A percentile compares a stretch with the other conserved stretches of the same genome.
Conservation (phyloP, 2,113 vertebrate species). For the Bostrychus sinensis region DNA sequence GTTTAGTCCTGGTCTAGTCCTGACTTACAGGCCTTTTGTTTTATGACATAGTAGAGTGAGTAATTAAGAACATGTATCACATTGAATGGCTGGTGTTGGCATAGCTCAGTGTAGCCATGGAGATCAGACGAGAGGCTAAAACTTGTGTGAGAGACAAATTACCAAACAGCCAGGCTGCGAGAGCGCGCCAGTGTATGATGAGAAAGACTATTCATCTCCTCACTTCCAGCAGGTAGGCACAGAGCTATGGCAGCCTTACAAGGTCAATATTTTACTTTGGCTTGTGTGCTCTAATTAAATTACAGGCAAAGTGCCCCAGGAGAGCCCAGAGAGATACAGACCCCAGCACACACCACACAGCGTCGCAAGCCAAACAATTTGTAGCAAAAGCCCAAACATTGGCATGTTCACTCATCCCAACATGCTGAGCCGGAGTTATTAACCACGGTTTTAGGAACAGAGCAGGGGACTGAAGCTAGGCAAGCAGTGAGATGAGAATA, state of each 20-base stretch:
- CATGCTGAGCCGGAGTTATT: constrained; percentile 18
- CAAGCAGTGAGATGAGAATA: not conserved
- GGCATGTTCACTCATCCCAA: constrained; percentile 31
- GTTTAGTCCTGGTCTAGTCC: not conserved
- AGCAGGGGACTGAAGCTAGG: constrained; percentile 1
- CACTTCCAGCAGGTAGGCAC: constrained; percentile 57
- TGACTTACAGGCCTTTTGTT: constrained; percentile 6
- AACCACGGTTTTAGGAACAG: constrained; percentile 9
- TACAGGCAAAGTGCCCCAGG: constrained; percentile 54
- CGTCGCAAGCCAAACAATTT: constrained; percentile 62
- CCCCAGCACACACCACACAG: not conserved
- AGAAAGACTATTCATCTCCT: constrained; percentile 56
- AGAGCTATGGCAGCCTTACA: constrained; percentile 66
- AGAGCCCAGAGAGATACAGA: constrained; percentile 51
- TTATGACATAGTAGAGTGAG: not conserved
- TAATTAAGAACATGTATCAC: constrained; percentile 12
- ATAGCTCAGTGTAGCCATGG: constrained; percentile 13
- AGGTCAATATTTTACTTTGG: constrained; percentile 78
- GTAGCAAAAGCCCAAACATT: constrained; percentile 45
- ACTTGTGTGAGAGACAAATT: constrained; percentile 30
- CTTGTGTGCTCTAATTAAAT: constrained; percentile 74
- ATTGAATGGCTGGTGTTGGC: constrained; percentile 25
- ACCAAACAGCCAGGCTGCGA: constrained; percentile 59
- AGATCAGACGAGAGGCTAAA: constrained; percentile 41
- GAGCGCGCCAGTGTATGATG: constrained; percentile 33